A percentile compares a stretch with the other conserved stretches of the same genome.
Conservation (phyloP, 1,140 invertebrate species). For the Rhynchophorus ferrugineus region DNA sequence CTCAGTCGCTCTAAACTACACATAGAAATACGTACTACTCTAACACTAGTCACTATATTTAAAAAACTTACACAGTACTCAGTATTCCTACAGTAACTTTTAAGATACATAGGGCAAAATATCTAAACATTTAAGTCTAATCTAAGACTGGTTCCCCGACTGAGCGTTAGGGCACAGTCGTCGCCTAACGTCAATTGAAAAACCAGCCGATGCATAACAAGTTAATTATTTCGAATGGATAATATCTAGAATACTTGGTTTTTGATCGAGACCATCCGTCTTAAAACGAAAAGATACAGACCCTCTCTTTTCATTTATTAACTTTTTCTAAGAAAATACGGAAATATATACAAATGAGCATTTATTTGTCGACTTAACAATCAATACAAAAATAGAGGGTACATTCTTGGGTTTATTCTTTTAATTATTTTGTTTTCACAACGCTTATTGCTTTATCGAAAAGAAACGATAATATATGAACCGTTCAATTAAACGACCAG, state of each 20-base stretch:
- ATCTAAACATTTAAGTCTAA: slow-evolving; percentile 36
- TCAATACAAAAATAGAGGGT: slow-evolving; percentile 45
- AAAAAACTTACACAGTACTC: slow-evolving; percentile 37
- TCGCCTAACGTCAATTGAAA: background rate
- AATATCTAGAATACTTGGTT: slow-evolving; percentile 25
- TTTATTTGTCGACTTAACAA: slow-evolving; percentile 36
- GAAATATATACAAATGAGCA: slow-evolving; percentile 7
- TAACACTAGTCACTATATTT: slow-evolving; percentile 36
- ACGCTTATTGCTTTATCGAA: slow-evolving; percentile 37
- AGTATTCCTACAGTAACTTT: slow-evolving; percentile 36
- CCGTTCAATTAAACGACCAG: background rate
- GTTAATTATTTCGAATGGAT: slow-evolving; percentile 14
- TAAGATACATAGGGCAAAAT: slow-evolving; percentile 36
- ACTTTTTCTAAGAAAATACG: slow-evolving; percentile 4
- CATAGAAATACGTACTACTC: slow-evolving; percentile 43
- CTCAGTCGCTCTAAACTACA: slow-evolving; percentile 39
- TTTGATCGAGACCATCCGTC: slow-evolving; percentile 26
- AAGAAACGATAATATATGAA: background rate
- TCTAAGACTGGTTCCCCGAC: background rate
- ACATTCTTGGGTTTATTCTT: slow-evolving; percentile 30
- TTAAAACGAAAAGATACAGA: background rate
- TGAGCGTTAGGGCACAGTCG: background rate
- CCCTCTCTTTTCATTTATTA: too few relatives aligned
- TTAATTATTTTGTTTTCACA: slow-evolving; percentile 32
- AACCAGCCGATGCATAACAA: slow-evolving; percentile 11